Base-by-base conservation (phyloP, 2,797 vertebrate genomes). In the Poeciliopsis turneri region DNA sequence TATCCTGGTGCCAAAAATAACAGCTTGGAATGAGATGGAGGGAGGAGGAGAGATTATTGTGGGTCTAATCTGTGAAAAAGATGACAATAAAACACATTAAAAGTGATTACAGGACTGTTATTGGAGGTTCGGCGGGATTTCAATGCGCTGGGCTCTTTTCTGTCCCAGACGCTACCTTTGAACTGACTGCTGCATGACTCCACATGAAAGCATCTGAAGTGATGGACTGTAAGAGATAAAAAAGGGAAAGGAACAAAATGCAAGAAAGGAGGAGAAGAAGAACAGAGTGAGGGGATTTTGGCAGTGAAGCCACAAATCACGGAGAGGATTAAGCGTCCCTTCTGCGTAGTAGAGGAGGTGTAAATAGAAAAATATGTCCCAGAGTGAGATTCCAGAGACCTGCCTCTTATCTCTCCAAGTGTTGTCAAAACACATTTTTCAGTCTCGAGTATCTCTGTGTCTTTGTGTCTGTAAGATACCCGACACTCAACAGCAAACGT, bases 81-180 rank as follows among this genome's bases (percentile, higher is more conserved):
- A 90, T 90, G 92, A 94, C 93, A 93, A 93, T 95, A 91, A 92
- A 95, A 93, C 91, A 94, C 94, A 93, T 93, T 95, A 91, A 90
- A 93, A 94, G 90, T 95, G 93, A 95, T 94, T 95, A 95, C 92
- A 87, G 88, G 33, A 75, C 82, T 18, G 90, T 92, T 93, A 92
- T 90, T 89, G 91, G 90, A 92, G 87, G 41, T n/a, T 15, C 7
- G 41, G 41, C 25, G 84, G 80, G 79, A 70, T 45, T 70, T 87
- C 80, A 3, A 39, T 51, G 80, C 70, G 16, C 36, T 0, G 41
- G 57, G 51, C 49, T 57, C 53, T 41, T 72, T 45, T 71, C 77
- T 71, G 77, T 84, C 81, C 85, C 61, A 30, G 28, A 75, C 51
- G 61, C 78, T 72, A 87, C 81, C 72, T 87, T 45, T 69, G 33